Conservation (phyloP, 2,888 invertebrate species). For the Rosalia funebris region DNA sequence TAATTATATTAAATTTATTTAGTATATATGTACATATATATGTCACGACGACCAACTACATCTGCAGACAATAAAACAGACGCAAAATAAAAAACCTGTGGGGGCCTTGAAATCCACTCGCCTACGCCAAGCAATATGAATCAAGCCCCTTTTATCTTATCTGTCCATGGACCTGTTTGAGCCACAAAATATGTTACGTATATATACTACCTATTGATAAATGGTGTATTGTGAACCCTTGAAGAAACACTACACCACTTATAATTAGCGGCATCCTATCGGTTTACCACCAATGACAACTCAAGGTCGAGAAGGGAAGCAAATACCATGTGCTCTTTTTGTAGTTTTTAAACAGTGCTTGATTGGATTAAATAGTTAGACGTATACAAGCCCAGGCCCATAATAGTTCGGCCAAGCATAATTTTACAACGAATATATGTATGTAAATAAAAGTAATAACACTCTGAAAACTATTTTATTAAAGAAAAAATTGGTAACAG, state of each 20-base stretch:
- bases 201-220: neutral
- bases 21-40: neutral
- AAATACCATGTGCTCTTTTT: neutral
- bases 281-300: conserved; percentile 11
- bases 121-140: neutral
- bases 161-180: neutral
- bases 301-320: conserved; percentile 4
- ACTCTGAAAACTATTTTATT: too few species aligned
- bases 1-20: neutral
- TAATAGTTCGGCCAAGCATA: too few species aligned
- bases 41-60: conserved; percentile 2
- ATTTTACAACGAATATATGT: too few species aligned
- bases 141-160: neutral
- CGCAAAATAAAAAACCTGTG: neutral
- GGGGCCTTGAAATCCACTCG: conserved; percentile 1
- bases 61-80: neutral
- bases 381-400: too few species aligned
- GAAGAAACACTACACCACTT: neutral
- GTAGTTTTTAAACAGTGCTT: too few species aligned
- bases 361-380: too few species aligned
- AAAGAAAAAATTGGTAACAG: too few species aligned
- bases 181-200: neutral
- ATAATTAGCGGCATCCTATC: neutral
- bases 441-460: too few species aligned
- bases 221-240: neutral